A percentile compares a stretch with the other conserved stretches of the same genome.
These are phyloP conservation scores for Sitophilus oryzae DNA, from an alignment of 1,140 invertebrate genomes.

Conservation along the genomic window DNA sequence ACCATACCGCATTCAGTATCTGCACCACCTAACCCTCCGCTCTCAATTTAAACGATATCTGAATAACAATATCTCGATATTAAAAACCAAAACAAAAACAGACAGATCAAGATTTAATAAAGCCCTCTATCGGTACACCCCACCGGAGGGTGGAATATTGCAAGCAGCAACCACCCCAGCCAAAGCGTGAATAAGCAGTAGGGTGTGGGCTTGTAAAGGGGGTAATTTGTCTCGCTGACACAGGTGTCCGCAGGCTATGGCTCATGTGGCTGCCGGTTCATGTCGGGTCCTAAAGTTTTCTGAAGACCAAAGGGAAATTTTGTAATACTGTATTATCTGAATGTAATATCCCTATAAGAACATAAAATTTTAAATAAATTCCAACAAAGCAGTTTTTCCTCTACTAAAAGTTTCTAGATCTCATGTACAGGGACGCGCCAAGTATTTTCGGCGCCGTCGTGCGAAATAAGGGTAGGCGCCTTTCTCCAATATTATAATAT, in stretches of 20 bases:
- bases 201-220: constrained; percentile 34
- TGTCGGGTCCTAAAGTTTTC: no score
- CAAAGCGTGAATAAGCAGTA: not conserved
- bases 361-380: no score
- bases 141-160: not conserved
- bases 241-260: constrained; percentile 25
- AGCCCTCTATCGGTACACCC: not conserved
- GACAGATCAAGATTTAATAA: constrained; percentile 16
- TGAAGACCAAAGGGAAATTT: no score
- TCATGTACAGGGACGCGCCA: no score
- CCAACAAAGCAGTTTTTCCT: no score
- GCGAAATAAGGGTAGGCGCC: no score
- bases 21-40: not conserved
- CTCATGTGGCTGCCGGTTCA: no score
- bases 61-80: constrained; percentile 12
- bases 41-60: constrained; percentile 26
- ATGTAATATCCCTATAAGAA: no score
- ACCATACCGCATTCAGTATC: not conserved
- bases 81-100: constrained; percentile 21
- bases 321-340: no score
- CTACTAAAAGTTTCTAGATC: no score
- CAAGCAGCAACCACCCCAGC: constrained; percentile 12
- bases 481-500: no score
- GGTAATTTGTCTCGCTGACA: constrained; percentile 21
- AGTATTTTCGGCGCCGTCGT: no score